Percentiles rank a stretch among this genome's conserved stretches.
These are phyloP conservation scores for Danionella cerebrum DNA, from an alignment of 2,113 vertebrate genomes.

Conservation along the genomic window DNA sequence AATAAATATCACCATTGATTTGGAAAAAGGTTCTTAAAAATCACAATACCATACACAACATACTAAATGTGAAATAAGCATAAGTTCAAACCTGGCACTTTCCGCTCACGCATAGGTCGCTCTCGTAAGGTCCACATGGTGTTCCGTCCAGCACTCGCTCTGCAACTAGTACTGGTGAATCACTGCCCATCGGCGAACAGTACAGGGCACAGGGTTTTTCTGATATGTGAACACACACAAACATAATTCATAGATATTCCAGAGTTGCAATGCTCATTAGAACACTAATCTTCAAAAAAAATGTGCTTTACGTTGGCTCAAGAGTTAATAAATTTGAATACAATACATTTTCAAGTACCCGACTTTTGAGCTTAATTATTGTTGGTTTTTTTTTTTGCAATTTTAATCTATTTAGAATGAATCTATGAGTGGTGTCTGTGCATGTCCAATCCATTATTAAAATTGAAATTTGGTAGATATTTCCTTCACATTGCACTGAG, in stretches of 20 bases:
- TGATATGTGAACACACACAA: constrained; percentile 50
- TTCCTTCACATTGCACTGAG: too few species aligned
- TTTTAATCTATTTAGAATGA: too few species aligned
- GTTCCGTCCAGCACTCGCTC: constrained; percentile 92
- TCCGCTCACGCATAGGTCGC: constrained; percentile 88
- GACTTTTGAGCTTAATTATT: too few species aligned
- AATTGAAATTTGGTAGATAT: neutral
- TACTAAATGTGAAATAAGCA: neutral
- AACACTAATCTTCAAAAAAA: too few species aligned
- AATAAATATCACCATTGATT: too few species aligned
- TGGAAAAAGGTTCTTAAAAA: too few species aligned
- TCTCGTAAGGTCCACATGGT: constrained; percentile 88
- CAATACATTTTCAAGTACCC: too few species aligned
- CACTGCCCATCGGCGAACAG: constrained; percentile 80
- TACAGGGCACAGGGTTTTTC: constrained; percentile 88
- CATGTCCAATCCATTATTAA: neutral
- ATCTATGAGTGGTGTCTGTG: neutral
- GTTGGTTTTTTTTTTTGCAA: too few species aligned
- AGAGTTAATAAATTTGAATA: too few species aligned
- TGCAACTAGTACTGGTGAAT: constrained; percentile 73
- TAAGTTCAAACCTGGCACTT: constrained; percentile 75
- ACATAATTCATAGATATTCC: neutral
- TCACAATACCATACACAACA: too few species aligned
- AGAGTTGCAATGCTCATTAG: too few species aligned
- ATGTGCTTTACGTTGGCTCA: too few species aligned